Evolutionary conservation across 2,113 vertebrate species (phyloP).

Genomic region (Pyrgilauda ruficollis): DNA sequence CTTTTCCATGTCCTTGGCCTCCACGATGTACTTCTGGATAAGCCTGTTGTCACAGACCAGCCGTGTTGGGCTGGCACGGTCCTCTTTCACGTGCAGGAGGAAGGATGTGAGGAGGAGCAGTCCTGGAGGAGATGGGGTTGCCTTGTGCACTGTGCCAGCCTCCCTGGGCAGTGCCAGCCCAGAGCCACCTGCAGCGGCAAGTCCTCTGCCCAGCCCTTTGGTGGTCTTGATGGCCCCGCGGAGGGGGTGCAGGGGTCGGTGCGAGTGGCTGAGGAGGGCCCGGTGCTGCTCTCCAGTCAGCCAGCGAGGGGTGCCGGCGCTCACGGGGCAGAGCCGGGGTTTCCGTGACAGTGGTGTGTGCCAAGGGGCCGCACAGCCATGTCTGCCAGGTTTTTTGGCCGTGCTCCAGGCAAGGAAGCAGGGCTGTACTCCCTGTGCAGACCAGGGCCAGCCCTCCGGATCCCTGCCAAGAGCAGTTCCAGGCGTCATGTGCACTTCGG

Average conservation of each 20-base stretch:
- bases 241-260: too few relatives aligned
- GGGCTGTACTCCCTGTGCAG: background rate
- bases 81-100: constrained; percentile 47
- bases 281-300: background rate
- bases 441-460: background rate
- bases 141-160: background rate
- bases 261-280: background rate
- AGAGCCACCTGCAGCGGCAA: background rate
- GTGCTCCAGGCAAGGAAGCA: background rate
- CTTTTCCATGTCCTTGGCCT: constrained; percentile 57
- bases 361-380: rapidly evolving
- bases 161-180: background rate
- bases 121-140: background rate
- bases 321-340: rapidly evolving
- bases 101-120: constrained; percentile 65
- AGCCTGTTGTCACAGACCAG: constrained; percentile 61
- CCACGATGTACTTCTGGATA: constrained; percentile 60
- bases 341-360: rapidly evolving
- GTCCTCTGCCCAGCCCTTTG: rapidly evolving
- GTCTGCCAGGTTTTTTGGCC: background rate
- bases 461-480: background rate
- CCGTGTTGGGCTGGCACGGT: background rate
- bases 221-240: rapidly evolving
- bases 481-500: background rate
- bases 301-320: rapidly evolving